These are phyloP conservation scores for Pseudomyrmex dendroicus DNA, from an alignment of 1,140 invertebrate species.

Conservation along the genomic window DNA sequence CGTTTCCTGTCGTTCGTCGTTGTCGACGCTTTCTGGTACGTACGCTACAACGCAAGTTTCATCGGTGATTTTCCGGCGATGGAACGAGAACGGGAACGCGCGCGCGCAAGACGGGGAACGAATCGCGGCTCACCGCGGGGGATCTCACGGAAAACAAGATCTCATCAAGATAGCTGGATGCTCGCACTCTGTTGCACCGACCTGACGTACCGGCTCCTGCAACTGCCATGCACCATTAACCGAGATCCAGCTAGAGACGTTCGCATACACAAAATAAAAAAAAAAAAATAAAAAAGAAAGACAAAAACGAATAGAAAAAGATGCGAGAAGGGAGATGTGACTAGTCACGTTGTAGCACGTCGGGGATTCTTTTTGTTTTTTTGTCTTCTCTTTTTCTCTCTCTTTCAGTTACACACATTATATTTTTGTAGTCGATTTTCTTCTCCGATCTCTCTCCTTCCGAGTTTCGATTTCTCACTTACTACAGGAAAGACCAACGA, in stretches of 20 bases:
- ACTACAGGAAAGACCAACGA: slow-evolving; percentile 39
- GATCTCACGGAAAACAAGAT: slow-evolving; percentile 82
- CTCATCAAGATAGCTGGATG: slow-evolving; percentile 83
- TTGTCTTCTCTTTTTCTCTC: not conserved
- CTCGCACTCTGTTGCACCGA: slow-evolving; percentile 76
- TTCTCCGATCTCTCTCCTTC: slow-evolving; percentile 24
- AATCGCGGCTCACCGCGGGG: slow-evolving; percentile 80
- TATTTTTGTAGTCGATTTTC: slow-evolving; percentile 37
- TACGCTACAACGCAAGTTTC: slow-evolving; percentile 44
- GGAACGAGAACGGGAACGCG: slow-evolving; percentile 34
- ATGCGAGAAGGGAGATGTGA: slow-evolving; percentile 30
- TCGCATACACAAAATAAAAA: slow-evolving; percentile 33
- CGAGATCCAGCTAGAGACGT: slow-evolving; percentile 65
- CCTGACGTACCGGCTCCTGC: slow-evolving; percentile 71
- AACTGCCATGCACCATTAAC: slow-evolving; percentile 79
- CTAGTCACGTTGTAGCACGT: slow-evolving; percentile 64
- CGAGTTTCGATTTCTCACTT: slow-evolving; percentile 5
- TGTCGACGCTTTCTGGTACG: slow-evolving; percentile 27
- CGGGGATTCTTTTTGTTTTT: slow-evolving; percentile 14
- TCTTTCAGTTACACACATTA: not conserved
- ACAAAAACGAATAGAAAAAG: slow-evolving; percentile 9
- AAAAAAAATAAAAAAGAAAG: slow-evolving; percentile 15
- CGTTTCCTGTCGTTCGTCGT: slow-evolving; percentile 48
- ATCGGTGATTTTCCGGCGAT: slow-evolving; percentile 73
- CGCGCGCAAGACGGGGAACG: slow-evolving; percentile 73